Evolutionary conservation across 2,113 vertebrate genomes (phyloP).

Genomic region (Mustela nigripes): DNA sequence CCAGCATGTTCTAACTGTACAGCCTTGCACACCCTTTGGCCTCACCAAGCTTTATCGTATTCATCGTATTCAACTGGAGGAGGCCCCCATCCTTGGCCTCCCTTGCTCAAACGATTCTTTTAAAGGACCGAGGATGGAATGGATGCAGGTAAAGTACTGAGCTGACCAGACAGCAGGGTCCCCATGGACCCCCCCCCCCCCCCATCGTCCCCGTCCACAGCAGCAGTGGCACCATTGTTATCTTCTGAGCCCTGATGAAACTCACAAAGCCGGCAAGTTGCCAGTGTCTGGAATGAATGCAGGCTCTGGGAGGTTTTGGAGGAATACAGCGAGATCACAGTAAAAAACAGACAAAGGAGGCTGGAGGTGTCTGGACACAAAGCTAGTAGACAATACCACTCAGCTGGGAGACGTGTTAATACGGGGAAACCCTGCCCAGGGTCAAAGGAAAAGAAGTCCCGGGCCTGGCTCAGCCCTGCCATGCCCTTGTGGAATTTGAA

Average conservation of each 20-base stretch:
- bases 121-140: background rate
- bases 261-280: background rate
- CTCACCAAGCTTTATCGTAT: background rate
- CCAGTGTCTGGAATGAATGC: no score
- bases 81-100: background rate
- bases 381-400: background rate
- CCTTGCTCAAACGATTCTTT: background rate
- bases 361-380: background rate
- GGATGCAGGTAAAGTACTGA: background rate
- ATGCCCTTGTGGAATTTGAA: background rate
- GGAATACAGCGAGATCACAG: background rate
- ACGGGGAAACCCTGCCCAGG: background rate
- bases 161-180: background rate
- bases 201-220: background rate
- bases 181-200: background rate
- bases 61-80: background rate
- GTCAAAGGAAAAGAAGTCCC: background rate
- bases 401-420: background rate
- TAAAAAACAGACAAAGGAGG: background rate
- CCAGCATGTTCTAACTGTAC: background rate
- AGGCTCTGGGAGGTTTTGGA: background rate
- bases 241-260: background rate
- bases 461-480: background rate
- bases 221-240: background rate
- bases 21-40: background rate